Evolutionary conservation across 2,888 invertebrate genomes (phyloP).

Genomic region (Pheosia tremula): DNA sequence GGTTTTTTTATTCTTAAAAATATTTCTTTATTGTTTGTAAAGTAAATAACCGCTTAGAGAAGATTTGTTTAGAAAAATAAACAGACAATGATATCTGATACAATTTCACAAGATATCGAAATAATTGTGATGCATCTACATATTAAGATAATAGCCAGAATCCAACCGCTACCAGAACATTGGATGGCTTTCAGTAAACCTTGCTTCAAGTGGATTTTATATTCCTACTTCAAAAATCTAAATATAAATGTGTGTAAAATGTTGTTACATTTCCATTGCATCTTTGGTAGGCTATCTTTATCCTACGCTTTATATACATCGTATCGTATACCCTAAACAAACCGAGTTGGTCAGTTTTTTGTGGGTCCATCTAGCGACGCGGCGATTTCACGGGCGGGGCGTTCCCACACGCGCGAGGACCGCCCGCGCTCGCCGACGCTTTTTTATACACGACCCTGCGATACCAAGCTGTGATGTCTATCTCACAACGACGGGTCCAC

Average conservation of each 20-base stretch:
- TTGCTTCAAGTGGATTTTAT: too few relatives aligned
- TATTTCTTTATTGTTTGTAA: too few relatives aligned
- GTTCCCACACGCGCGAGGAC: conserved; percentile 47
- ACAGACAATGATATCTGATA: too few relatives aligned
- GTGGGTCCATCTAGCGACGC: conserved; percentile 19
- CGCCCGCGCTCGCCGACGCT: conserved; percentile 38
- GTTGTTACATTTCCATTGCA: background rate
- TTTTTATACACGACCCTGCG: conserved; percentile 32
- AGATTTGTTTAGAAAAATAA: too few relatives aligned
- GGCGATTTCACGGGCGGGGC: conserved; percentile 43
- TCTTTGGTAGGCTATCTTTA: background rate
- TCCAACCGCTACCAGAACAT: too few relatives aligned
- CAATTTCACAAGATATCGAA: too few relatives aligned
- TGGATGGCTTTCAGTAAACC: too few relatives aligned
- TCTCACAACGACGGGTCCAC: conserved; percentile 25
- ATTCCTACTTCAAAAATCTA: too few relatives aligned
- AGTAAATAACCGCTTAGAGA: too few relatives aligned
- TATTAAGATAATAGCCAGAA: too few relatives aligned
- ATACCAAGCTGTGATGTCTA: conserved; percentile 33
- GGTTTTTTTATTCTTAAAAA: too few relatives aligned
- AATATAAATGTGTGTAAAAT: background rate
- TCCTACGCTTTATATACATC: background rate
- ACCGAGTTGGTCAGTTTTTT: conserved; percentile 26
- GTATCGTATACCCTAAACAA: conserved; percentile 30
- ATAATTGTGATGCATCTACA: too few relatives aligned